A percentile compares a stretch with the other conserved stretches of the same genome.
Conservation (phyloP, 2,113 vertebrate species). For the Melanostigma gelatinosum region DNA sequence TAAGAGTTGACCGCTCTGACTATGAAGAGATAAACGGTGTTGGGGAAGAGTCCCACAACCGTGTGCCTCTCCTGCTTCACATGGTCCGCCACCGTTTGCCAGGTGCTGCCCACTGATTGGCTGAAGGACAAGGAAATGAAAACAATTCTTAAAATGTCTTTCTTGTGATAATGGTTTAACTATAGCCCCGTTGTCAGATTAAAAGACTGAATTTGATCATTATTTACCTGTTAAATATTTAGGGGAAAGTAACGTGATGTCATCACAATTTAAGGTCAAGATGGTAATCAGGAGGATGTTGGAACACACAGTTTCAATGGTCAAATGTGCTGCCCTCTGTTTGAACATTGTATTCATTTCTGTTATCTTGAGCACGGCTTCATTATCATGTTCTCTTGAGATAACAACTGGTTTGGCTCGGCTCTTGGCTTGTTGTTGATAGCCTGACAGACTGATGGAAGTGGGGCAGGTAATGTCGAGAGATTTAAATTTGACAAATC, state of each 20-base stretch:
- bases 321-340: background rate
- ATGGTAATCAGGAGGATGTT: slow-evolving; percentile 7
- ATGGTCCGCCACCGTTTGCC: slow-evolving; percentile 90
- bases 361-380: slow-evolving; percentile 29
- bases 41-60: slow-evolving; percentile 86
- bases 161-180: background rate
- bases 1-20: slow-evolving; percentile 89
- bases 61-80: slow-evolving; percentile 91
- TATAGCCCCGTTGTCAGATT: background rate
- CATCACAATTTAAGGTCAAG: slow-evolving; percentile 16
- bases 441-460: slow-evolving; percentile 18
- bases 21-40: slow-evolving; percentile 93
- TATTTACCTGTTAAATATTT: background rate
- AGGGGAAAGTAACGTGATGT: background rate
- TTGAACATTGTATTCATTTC: slow-evolving; percentile 3
- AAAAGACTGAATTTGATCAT: background rate
- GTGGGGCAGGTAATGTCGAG: background rate
- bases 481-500: slow-evolving; percentile 1
- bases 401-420: slow-evolving; percentile 35
- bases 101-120: slow-evolving; percentile 89
- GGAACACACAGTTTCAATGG: slow-evolving; percentile 1
- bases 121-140: slow-evolving; percentile 70
- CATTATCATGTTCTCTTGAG: slow-evolving; percentile 35
- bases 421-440: slow-evolving; percentile 3
- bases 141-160: background rate